Percentiles rank a stretch among this genome's conserved stretches.
These are phyloP conservation scores for Tokudaia tokunoshimensis DNA, from an alignment of 2,797 vertebrate genomes.

Conservation along the genomic window DNA sequence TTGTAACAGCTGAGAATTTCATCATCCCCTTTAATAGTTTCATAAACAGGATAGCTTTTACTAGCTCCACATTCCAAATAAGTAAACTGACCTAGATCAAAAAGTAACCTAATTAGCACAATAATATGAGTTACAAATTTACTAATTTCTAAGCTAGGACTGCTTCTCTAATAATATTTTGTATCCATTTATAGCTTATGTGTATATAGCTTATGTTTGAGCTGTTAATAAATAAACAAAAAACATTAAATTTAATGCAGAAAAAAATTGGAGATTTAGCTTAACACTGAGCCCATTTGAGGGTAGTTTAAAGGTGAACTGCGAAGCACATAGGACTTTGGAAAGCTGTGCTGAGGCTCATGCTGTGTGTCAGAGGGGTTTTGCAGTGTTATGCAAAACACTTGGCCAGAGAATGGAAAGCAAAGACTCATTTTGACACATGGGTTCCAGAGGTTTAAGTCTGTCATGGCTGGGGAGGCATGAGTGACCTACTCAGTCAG, in stretches of 20 bases:
- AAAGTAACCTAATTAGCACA: neutral
- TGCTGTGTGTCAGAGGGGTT: neutral
- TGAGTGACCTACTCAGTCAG: neutral
- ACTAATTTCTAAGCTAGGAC: neutral
- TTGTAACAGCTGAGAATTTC: neutral
- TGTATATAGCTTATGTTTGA: neutral
- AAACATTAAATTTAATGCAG: neutral
- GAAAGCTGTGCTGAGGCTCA: neutral
- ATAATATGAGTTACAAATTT: neutral
- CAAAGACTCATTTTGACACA: neutral
- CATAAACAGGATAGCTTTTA: neutral
- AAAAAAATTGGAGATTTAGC: neutral
- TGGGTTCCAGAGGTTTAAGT: neutral
- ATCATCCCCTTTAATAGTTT: neutral
- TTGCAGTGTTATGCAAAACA: neutral
- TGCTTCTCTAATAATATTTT: neutral
- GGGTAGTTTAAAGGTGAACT: slow-evolving; percentile 18
- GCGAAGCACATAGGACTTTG: neutral
- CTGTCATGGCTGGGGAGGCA: neutral
- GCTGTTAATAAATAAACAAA: neutral
- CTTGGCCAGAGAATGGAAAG: too few species aligned
- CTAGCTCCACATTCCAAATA: neutral
- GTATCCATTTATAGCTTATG: neutral
- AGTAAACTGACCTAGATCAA: neutral
- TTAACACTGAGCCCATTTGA: neutral